phyloP scores from a whole-genome alignment of 2,888 invertebrate genomes.

The Hanleya hanleyi region DNA sequence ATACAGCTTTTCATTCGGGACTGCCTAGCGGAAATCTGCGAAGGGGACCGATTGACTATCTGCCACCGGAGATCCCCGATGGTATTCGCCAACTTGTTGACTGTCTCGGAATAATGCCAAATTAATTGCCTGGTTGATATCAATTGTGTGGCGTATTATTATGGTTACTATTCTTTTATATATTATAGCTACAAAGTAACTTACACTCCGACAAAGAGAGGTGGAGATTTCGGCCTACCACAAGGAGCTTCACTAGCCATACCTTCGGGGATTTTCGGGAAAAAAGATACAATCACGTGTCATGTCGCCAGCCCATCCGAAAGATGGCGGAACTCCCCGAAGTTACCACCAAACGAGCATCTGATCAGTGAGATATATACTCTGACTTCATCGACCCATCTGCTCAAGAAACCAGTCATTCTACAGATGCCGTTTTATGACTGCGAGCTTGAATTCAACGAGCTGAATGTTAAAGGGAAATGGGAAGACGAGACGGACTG shows the following conservation, averaged over 20 bases:
- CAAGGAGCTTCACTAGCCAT: slow-evolving; percentile 64
- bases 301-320: slow-evolving; percentile 56
- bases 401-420: slow-evolving; percentile 51
- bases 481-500: slow-evolving; percentile 63
- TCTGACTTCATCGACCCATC: slow-evolving; percentile 44
- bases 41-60: too few species aligned
- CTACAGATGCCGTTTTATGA: slow-evolving; percentile 60
- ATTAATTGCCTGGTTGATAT: too few species aligned
- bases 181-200: slow-evolving; percentile 50
- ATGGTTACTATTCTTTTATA: too few species aligned
- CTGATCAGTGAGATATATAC: slow-evolving; percentile 59
- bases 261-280: slow-evolving; percentile 56
- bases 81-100: too few species aligned
- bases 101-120: too few species aligned
- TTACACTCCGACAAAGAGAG: slow-evolving; percentile 63
- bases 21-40: too few species aligned
- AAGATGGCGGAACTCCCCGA: slow-evolving; percentile 53
- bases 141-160: too few species aligned
- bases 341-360: slow-evolving; percentile 48
- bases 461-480: slow-evolving; percentile 62
- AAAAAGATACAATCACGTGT: slow-evolving; percentile 65
- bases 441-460: slow-evolving; percentile 49
- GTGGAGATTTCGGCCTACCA: slow-evolving; percentile 65
- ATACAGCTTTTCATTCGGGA: too few species aligned
- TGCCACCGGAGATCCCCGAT: too few species aligned